Percentiles rank a stretch among this genome's conserved stretches.
Conservation (phyloP, 2,113 vertebrate genomes). For the Cichladusa arquata region DNA sequence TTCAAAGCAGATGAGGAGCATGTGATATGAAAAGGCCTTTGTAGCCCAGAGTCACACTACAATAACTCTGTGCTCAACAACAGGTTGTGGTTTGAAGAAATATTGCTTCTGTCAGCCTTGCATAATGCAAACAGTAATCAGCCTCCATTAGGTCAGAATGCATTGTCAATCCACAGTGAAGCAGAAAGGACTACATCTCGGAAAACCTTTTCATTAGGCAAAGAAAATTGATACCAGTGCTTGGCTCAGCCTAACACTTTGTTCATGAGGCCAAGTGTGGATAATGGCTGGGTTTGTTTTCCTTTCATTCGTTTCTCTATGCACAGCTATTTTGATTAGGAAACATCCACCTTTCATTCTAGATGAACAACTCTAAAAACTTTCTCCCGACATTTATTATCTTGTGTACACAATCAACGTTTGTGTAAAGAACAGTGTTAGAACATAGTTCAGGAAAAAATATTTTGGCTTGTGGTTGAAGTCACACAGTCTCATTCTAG, state of each 20-base stretch:
- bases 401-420: background rate
- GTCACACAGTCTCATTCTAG: background rate
- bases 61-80: conserved; percentile 29
- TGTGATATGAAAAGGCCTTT: conserved; percentile 53
- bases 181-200: conserved; percentile 53
- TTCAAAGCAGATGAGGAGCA: background rate
- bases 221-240: conserved; percentile 54
- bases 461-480: background rate
- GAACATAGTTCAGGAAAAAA: background rate
- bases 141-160: conserved; percentile 62
- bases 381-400: conserved; percentile 13
- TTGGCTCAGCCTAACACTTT: conserved; percentile 41
- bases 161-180: conserved; percentile 57
- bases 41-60: background rate
- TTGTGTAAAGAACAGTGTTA: background rate
- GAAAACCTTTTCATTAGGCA: conserved; percentile 57
- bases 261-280: background rate
- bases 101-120: conserved; percentile 57
- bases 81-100: conserved; percentile 52
- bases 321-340: conserved; percentile 45
- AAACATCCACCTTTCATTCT: conserved; percentile 34
- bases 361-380: conserved; percentile 27
- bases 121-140: conserved; percentile 61
- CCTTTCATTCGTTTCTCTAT: conserved; percentile 4
- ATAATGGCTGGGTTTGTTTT: conserved; percentile 54